These are phyloP conservation scores for Tetragonisca angustula DNA, from an alignment of 2,888 invertebrate genomes.

Conservation along the genomic window DNA sequence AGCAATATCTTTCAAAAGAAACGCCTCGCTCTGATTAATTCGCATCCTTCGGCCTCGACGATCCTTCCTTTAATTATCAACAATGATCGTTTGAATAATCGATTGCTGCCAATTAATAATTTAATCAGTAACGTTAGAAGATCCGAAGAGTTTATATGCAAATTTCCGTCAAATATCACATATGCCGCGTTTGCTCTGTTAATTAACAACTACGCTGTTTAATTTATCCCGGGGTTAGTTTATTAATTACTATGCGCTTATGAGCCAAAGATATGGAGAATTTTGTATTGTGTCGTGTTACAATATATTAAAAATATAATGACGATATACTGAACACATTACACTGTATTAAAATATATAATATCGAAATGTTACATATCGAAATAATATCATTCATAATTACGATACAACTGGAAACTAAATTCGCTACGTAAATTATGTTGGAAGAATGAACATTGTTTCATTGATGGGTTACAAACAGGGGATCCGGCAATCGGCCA, in stretches of 20 bases:
- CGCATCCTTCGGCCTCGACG: not conserved
- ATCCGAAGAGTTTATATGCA: not conserved
- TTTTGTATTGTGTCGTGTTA: too few relatives aligned
- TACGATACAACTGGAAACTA: not conserved
- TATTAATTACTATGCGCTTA: not conserved
- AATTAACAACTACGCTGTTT: not conserved
- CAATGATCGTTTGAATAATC: not conserved
- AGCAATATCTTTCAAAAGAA: not conserved
- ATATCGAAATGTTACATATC: too few relatives aligned
- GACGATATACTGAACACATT: too few relatives aligned
- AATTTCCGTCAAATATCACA: not conserved
- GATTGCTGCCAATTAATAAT: not conserved
- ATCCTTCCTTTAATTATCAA: not conserved
- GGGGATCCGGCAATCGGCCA: not conserved
- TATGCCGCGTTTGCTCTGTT: not conserved
- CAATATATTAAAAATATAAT: too few relatives aligned
- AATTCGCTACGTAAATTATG: not conserved
- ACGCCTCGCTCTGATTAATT: not conserved
- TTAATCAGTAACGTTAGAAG: not conserved
- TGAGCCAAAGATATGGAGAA: too few relatives aligned
- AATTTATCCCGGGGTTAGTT: not conserved
- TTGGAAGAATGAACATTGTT: not conserved
- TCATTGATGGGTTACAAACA: not conserved
- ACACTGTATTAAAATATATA: too few relatives aligned
- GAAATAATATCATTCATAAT: not conserved